phyloP scores from a whole-genome alignment of 2,113 vertebrate genomes.

The Vombatus ursinus region DNA sequence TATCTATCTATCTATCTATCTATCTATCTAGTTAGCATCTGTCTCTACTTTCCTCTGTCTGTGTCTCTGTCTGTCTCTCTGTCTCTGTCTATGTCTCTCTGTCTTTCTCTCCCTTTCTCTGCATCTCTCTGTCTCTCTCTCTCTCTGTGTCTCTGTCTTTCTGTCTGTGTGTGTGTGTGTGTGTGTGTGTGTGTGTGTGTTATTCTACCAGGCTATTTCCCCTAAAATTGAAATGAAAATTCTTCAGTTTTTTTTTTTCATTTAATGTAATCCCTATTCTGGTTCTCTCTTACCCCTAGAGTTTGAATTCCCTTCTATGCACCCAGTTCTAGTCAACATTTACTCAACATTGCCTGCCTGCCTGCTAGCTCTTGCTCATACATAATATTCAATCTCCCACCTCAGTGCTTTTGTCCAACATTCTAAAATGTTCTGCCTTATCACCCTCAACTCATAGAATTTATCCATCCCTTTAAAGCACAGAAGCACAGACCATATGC shows the following conservation, averaged over 20 bases:
- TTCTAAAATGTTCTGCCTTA: not conserved
- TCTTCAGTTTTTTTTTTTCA: not conserved
- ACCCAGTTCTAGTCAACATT: not conserved
- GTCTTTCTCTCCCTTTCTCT: too few species aligned
- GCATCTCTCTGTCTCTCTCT: too few species aligned
- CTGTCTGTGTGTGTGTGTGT: too few species aligned
- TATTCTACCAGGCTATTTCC: not conserved
- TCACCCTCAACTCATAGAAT: not conserved
- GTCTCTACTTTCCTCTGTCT: not conserved
- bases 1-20: not conserved
- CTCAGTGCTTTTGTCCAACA: not conserved
- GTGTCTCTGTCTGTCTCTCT: not conserved
- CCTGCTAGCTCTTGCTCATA: not conserved
- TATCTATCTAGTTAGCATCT: not conserved
- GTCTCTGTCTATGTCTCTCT: not conserved
- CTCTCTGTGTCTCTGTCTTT: not conserved
- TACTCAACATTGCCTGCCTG: not conserved
- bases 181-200: too few species aligned
- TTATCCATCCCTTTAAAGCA: not conserved
- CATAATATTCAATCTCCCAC: not conserved
- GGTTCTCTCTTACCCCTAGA: not conserved
- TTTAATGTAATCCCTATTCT: not conserved
- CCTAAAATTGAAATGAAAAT: not conserved
- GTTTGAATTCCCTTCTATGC: not conserved
- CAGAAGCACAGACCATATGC: not conserved